Percentiles rank a stretch among this genome's conserved stretches.
Conservation (phyloP, 2,888 invertebrate species). For the Clistopyga incitator region DNA sequence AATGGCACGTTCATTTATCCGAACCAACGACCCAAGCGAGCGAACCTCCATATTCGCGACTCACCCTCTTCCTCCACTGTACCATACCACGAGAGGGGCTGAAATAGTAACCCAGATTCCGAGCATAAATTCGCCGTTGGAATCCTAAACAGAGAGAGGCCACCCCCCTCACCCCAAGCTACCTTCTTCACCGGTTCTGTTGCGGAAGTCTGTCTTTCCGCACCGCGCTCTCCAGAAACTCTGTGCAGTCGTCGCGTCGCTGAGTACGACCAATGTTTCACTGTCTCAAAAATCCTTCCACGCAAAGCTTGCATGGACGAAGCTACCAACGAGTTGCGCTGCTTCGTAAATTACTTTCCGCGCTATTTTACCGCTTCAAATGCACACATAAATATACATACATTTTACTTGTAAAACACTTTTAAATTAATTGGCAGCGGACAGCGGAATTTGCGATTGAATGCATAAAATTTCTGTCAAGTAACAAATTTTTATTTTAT, state of each 20-base stretch:
- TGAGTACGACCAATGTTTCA: slow-evolving; percentile 34
- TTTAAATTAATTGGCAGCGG: background rate
- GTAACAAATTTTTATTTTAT: too few species aligned
- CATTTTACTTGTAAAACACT: background rate
- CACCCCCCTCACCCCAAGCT: slow-evolving; percentile 9
- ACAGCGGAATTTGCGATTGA: background rate
- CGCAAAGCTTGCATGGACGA: background rate
- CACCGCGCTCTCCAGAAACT: background rate
- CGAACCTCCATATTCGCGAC: slow-evolving; percentile 23
- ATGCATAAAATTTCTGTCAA: background rate
- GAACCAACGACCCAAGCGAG: slow-evolving; percentile 62
- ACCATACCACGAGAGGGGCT: slow-evolving; percentile 62
- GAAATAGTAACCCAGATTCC: slow-evolving; percentile 68
- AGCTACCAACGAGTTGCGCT: background rate
- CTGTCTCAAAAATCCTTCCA: slow-evolving; percentile 8
- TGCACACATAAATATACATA: background rate
- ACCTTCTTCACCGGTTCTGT: slow-evolving; percentile 26
- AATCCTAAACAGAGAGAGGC: slow-evolving; percentile 58
- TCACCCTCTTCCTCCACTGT: slow-evolving; percentile 61
- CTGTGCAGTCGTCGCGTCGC: slow-evolving; percentile 15
- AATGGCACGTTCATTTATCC: slow-evolving; percentile 63
- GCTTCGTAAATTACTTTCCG: background rate
- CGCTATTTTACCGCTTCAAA: background rate
- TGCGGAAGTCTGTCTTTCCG: slow-evolving; percentile 43
- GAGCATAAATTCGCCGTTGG: slow-evolving; percentile 65